Base-by-base conservation (phyloP, 2,113 vertebrate species). In the Cottus gobio region DNA sequence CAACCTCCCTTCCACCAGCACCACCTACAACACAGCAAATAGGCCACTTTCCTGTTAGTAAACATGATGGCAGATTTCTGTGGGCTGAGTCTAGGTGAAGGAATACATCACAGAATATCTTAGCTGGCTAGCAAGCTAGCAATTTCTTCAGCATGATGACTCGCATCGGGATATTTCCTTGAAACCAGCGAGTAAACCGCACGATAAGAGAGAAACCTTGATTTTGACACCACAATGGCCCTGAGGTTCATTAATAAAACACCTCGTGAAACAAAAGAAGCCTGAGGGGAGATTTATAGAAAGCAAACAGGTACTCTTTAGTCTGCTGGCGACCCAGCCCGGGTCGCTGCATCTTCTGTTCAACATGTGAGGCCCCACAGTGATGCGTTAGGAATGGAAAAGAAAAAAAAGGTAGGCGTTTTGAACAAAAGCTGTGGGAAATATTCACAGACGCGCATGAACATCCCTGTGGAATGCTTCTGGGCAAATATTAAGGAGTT, bases 401-500 rank as follows among this genome's bases (percentile, higher is more conserved):
- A 62, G 37, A 50, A 37, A 2, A 71, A 78, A 62, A 67, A 75
- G 37, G 52, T 24, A n/a, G 8, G 30, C 69, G 36, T 46, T n/a
- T 52, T 44, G 30, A 83, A 82, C 37, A 52, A 83, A 87, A 86
- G 34, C 67, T 7, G 36, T 3, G 50, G 9, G 73, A 82, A 54
- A 74, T 44, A 52, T 82, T 85, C 71, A 60, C 80, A 78, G 74
- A 75, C 57, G 69, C 74, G 82, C 31, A 75, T 46, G 65, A 89
- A 84, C 56, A 48, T 71, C 66, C 76, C 44, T 0, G 12, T 57
- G 77, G 60, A 87, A 82, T 22, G 31, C 56, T 78, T 44, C 74
- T 60, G 68, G 74, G 37, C 85, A 86, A 67, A 65, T 85, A 90
- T 89, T 82, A 89, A 92, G 90, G 85, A 89, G 84, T 89, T 87